phyloP scores from a whole-genome alignment of 2,888 invertebrate species.

The Apodemia hepburni region DNA sequence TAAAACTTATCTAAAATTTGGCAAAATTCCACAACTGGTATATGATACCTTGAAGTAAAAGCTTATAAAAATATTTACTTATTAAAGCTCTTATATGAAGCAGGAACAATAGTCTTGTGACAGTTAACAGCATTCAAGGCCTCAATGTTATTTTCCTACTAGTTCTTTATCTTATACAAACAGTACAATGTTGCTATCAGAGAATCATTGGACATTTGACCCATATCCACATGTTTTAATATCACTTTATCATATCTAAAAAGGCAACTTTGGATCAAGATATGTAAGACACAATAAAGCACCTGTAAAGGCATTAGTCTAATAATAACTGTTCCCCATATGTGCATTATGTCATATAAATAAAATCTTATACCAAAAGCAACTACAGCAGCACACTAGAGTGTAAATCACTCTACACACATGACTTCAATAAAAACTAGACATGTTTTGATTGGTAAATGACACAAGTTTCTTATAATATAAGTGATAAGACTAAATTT shows the following conservation, averaged over 20 bases:
- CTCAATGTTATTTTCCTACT: slow-evolving; percentile 46
- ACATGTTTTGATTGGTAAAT: slow-evolving; percentile 66
- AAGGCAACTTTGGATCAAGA: slow-evolving; percentile 78
- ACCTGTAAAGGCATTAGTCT: slow-evolving; percentile 70
- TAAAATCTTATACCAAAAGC: slow-evolving; percentile 61
- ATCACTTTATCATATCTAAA: slow-evolving; percentile 74
- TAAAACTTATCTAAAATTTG: slow-evolving; percentile 67
- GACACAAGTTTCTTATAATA: slow-evolving; percentile 52
- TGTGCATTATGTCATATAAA: slow-evolving; percentile 64
- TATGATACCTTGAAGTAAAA: slow-evolving; percentile 48
- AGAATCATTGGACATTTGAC: slow-evolving; percentile 67
- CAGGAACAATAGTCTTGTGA: slow-evolving; percentile 59
- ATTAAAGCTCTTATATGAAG: slow-evolving; percentile 58
- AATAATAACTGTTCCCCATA: slow-evolving; percentile 58
- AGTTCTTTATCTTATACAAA: slow-evolving; percentile 62
- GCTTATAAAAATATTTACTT: slow-evolving; percentile 62
- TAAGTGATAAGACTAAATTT: slow-evolving; percentile 65
- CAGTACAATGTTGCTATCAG: slow-evolving; percentile 57
- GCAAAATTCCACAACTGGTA: slow-evolving; percentile 60
- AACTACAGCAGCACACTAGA: slow-evolving; percentile 72
- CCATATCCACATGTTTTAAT: slow-evolving; percentile 57
- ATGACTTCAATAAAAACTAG: slow-evolving; percentile 78
- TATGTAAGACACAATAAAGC: slow-evolving; percentile 74
- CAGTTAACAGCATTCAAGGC: slow-evolving; percentile 51
- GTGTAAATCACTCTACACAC: slow-evolving; percentile 57